Evolutionary conservation across 2,888 invertebrate species (phyloP), one percentile per base, ranked within the genome.

Genomic region (Drosophila histrio): DNA sequence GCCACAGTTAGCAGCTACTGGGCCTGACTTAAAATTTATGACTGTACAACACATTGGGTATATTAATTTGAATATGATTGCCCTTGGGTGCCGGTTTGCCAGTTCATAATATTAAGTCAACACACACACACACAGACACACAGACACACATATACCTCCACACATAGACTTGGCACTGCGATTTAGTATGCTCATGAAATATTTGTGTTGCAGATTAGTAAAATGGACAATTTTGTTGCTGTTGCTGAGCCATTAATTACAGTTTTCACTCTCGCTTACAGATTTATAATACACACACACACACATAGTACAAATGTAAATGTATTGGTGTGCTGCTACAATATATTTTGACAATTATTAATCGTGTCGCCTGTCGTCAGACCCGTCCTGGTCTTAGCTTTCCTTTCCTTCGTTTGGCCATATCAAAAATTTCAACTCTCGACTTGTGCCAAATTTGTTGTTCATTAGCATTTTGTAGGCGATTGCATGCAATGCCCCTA

Each of bases 61-160:
- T 89, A 85, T 85, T 85, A 85, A 85, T 89, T 85, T 85, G 89
- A 89, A 85, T 89, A 89, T 85, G 89, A 85, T 89, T 85, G 84
- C 71, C 79, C 73, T 69, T 72, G 87, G 79, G 65, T 63, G 58
- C 66, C 63, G 85, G 67, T 57, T 71, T 39, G 72, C 57, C 72
- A 84, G 85, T 84, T 87, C 88, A 84, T 84, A 87, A 85, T 87
- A 66, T 62, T 56, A 64, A 68, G 56, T 57, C 56, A 65, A 46
- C 65, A 79, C 47, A 77, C 73, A 76, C 44, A 66, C 32, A 72
- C 36, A 64, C 26, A 52, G 32, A 64, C 59, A 68, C 60, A 57
- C 32, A 60, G 39, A 54, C 11, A 53, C 9, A 68, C 17, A 59
- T 36, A 60, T 11, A 22, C 6, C 38, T 2, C 21, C 30, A 44